These are phyloP conservation scores for Phoebastria nigripes DNA, from an alignment of 2,797 vertebrate species.

Conservation along the genomic window DNA sequence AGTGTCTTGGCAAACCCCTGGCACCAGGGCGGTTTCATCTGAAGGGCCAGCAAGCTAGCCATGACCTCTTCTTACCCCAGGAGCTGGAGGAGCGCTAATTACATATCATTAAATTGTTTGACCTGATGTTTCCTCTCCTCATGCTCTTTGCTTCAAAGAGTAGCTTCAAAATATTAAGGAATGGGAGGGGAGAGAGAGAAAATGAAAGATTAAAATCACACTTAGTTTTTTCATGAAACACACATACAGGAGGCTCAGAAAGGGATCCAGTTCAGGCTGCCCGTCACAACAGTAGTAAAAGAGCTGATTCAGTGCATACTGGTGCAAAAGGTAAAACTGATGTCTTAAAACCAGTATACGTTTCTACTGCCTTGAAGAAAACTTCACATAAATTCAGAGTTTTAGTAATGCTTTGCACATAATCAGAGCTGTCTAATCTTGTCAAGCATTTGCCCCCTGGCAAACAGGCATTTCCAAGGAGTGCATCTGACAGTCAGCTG, in stretches of 20 bases:
- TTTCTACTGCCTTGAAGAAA: neutral
- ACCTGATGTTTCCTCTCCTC: neutral
- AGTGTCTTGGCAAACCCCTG: neutral
- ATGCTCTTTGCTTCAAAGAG: neutral
- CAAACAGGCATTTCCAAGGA: neutral
- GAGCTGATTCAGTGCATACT: neutral
- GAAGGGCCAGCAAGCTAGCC: neutral
- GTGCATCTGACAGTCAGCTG: neutral
- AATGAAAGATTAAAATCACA: neutral
- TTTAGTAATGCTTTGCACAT: neutral
- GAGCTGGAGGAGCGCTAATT: neutral
- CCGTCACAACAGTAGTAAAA: neutral
- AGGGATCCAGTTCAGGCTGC: neutral
- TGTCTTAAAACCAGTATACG: neutral
- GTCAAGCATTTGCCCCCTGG: neutral
- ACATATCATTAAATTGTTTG: neutral
- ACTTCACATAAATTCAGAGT: neutral
- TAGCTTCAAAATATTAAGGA: neutral
- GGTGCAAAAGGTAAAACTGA: neutral
- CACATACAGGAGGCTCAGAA: neutral
- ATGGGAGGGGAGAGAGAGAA: neutral
- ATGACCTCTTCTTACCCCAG: neutral
- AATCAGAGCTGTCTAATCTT: neutral
- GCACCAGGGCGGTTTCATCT: rapidly evolving
- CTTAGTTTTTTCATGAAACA: neutral